phyloP scores from a whole-genome alignment of 2,888 invertebrate genomes.

The Seira sanloemensis region DNA sequence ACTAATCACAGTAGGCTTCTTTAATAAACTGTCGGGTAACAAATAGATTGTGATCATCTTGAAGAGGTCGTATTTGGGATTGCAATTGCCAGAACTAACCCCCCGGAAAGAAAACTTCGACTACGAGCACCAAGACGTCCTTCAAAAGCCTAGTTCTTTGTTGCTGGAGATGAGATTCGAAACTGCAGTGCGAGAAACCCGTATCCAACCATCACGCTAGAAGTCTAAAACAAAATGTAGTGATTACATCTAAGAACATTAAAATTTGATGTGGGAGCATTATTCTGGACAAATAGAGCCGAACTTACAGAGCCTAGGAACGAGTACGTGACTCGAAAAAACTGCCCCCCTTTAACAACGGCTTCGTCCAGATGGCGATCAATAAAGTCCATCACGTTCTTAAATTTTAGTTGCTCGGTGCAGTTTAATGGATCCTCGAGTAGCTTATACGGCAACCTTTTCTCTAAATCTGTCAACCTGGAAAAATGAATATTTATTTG shows the following conservation, averaged over 20 bases:
- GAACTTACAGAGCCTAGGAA: slow-evolving; percentile 34
- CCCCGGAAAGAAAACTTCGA: too few relatives aligned
- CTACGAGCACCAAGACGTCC: too few relatives aligned
- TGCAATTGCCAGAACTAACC: too few relatives aligned
- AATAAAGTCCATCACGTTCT: background rate
- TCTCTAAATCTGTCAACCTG: background rate
- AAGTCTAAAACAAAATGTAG: slow-evolving; percentile 23
- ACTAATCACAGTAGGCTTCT: too few relatives aligned
- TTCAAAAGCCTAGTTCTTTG: too few relatives aligned
- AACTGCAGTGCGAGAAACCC: slow-evolving; percentile 31
- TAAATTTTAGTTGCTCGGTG: background rate
- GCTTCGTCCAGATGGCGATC: background rate
- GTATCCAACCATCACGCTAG: slow-evolving; percentile 24
- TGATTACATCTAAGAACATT: too few relatives aligned
- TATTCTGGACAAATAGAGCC: background rate
- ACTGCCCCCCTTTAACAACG: slow-evolving; percentile 20
- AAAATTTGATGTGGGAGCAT: background rate
- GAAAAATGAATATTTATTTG: background rate
- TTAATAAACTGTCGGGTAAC: too few relatives aligned
- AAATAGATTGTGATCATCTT: too few relatives aligned
- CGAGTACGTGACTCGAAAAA: slow-evolving; percentile 23
- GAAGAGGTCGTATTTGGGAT: too few relatives aligned
- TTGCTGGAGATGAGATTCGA: too few relatives aligned
- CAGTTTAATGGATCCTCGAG: slow-evolving; percentile 4
- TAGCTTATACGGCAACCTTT: background rate